A percentile compares a stretch with the other conserved stretches of the same genome.
phyloP scores from a whole-genome alignment of 2,113 vertebrate species.

The Tretioscincus oriximinensis region DNA sequence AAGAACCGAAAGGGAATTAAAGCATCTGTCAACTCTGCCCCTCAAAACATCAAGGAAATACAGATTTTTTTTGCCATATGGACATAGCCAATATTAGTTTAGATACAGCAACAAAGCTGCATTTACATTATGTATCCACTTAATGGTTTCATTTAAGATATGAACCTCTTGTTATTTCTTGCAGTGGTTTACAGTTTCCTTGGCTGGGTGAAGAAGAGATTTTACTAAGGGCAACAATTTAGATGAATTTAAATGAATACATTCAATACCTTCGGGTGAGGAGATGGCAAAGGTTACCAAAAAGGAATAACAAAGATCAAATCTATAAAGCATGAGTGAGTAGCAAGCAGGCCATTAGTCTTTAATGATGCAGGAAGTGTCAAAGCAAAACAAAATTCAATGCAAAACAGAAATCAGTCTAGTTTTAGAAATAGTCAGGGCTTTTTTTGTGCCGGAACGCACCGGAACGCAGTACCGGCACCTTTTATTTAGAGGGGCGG shows the following conservation, averaged over 20 bases:
- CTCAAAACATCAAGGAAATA: too few species aligned
- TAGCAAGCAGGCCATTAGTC: neutral
- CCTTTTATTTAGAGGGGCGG: too few species aligned
- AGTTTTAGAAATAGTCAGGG: neutral
- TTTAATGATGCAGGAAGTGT: neutral
- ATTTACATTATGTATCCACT: too few species aligned
- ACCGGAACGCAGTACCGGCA: too few species aligned
- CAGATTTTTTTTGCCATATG: too few species aligned
- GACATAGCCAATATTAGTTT: too few species aligned
- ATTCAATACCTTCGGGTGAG: neutral
- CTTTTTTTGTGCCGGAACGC: too few species aligned
- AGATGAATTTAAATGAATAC: neutral
- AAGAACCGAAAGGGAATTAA: too few species aligned
- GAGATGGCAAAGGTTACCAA: constrained; percentile 11
- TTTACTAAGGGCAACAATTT: neutral
- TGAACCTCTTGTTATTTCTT: too few species aligned
- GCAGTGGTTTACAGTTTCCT: neutral
- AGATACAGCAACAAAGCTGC: too few species aligned
- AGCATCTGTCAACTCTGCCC: too few species aligned
- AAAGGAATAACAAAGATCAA: constrained; percentile 7
- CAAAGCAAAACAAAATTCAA: neutral
- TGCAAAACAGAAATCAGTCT: neutral
- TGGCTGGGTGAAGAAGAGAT: neutral
- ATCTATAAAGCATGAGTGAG: constrained; percentile 15
- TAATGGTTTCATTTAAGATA: too few species aligned